Conservation (phyloP, 2,888 invertebrate species). For the Lithophane semibrunnea region DNA sequence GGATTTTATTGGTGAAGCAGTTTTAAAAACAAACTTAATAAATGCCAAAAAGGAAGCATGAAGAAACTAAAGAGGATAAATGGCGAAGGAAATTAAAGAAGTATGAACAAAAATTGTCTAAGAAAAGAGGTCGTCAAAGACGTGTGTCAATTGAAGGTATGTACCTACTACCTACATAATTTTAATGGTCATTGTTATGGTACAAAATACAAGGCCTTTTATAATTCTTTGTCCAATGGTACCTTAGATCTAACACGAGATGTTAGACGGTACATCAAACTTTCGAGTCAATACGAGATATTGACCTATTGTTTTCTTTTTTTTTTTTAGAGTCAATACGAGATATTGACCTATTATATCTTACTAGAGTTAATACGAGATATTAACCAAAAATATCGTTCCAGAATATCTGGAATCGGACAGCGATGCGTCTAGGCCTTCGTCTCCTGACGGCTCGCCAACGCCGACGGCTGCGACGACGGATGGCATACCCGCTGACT, state of each 20-base stretch:
- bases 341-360: too few species aligned
- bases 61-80: background rate
- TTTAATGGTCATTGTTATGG: background rate
- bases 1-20: background rate
- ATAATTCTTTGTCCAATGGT: background rate
- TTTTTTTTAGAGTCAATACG: too few species aligned
- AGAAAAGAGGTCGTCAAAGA: too few species aligned
- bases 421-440: constrained; percentile 10
- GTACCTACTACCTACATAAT: constrained; percentile 1
- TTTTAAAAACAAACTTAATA: background rate
- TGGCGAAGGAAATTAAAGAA: too few species aligned
- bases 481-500: background rate
- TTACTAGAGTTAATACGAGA: background rate
- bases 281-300: constrained; percentile 9
- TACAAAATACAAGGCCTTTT: background rate
- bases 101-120: too few species aligned
- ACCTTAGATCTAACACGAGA: constrained; percentile 16
- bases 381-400: background rate
- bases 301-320: constrained; percentile 2
- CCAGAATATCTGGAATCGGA: too few species aligned
- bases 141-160: background rate
- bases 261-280: constrained; percentile 8
- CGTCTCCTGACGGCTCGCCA: background rate
- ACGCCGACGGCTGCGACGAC: background rate
- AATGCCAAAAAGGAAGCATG: background rate